Conservation (phyloP, 2,888 invertebrate species). For the Podabrus alpinus region DNA sequence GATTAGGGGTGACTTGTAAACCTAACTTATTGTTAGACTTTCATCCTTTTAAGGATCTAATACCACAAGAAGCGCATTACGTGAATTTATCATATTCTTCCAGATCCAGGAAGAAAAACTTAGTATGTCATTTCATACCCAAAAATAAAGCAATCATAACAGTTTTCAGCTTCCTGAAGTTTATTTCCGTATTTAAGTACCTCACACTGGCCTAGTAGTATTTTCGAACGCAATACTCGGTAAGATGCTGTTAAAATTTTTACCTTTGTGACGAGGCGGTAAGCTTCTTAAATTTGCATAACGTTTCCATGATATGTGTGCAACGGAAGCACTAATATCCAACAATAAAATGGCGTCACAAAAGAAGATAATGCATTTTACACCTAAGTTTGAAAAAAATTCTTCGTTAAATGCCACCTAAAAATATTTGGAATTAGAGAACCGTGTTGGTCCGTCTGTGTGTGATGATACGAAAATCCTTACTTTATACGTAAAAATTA, state of each 20-base stretch:
- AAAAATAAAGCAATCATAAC: neutral
- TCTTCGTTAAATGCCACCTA: neutral
- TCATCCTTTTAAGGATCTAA: too few relatives aligned
- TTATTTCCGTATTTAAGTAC: neutral
- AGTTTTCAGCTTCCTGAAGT: neutral
- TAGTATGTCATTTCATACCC: neutral
- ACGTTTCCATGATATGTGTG: constrained; percentile 18
- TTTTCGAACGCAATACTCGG: neutral
- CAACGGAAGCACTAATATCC: constrained; percentile 18
- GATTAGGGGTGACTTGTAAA: too few relatives aligned
- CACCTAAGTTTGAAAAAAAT: neutral
- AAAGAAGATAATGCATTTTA: neutral
- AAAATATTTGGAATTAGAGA: neutral
- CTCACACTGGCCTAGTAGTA: neutral
- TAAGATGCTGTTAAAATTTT: neutral
- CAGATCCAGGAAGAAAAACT: neutral
- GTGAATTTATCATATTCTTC: too few relatives aligned
- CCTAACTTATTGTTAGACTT: too few relatives aligned
- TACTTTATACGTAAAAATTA: constrained; percentile 25
- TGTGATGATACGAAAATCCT: neutral
- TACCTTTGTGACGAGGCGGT: constrained; percentile 25
- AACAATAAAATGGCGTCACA: constrained; percentile 17
- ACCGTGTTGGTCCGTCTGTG: too few relatives aligned
- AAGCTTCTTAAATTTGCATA: constrained; percentile 16
- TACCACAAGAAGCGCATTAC: too few relatives aligned